Conservation (phyloP, 1,140 invertebrate genomes). For the Anoplophora glabripennis region DNA sequence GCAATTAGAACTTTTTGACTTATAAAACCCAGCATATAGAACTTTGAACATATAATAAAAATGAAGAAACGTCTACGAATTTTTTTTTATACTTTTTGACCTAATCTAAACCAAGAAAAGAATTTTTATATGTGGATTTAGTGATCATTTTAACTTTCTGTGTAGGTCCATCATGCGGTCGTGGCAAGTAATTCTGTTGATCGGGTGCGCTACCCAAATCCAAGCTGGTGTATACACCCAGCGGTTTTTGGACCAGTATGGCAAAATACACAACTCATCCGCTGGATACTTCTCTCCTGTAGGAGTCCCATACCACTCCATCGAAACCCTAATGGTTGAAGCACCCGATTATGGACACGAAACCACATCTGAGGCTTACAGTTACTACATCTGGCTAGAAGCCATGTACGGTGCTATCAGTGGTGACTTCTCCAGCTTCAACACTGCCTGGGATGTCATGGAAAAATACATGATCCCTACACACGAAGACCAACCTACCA, state of each 20-base stretch:
- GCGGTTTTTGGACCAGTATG: constrained; percentile 27
- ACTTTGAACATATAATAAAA: too few relatives aligned
- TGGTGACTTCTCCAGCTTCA: constrained; percentile 24
- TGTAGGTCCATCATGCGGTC: too few relatives aligned
- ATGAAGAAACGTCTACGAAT: too few relatives aligned
- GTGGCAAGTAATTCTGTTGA: too few relatives aligned
- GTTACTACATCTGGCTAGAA: constrained; percentile 30
- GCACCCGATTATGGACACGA: constrained; percentile 28
- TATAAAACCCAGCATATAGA: too few relatives aligned
- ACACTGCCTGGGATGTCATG: constrained; percentile 23
- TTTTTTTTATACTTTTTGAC: too few relatives aligned
- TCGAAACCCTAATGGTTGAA: constrained; percentile 30
- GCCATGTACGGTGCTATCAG: constrained; percentile 28
- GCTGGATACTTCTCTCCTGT: constrained; percentile 26
- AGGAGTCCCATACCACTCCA: constrained; percentile 27
- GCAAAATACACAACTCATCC: constrained; percentile 22
- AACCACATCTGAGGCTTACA: constrained; percentile 31
- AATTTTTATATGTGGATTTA: too few relatives aligned
- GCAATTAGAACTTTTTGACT: too few relatives aligned
- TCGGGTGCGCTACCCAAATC: too few relatives aligned
- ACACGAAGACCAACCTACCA: constrained; percentile 13
- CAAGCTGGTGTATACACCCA: constrained; percentile 14
- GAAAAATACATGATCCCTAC: constrained; percentile 25
- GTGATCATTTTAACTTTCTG: too few relatives aligned
- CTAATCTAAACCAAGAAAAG: too few relatives aligned